A percentile compares a stretch with the other conserved stretches of the same genome.
Evolutionary conservation across 2,797 vertebrate genomes (phyloP).

Genomic region (Anguilla marmorata): DNA sequence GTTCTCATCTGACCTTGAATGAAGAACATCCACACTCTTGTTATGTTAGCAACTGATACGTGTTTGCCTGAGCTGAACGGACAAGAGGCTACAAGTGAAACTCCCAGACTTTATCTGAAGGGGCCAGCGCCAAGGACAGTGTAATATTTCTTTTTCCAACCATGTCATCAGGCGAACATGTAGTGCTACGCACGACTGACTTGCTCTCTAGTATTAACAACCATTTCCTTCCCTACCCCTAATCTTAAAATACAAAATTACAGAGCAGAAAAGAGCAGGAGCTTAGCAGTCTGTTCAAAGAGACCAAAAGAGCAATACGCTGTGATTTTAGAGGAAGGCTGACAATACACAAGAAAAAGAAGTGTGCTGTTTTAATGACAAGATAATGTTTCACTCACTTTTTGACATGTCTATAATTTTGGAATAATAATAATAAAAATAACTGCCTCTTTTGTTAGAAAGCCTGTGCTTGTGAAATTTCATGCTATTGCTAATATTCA

Average conservation of each 20-base stretch:
- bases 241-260: constrained; percentile 10
- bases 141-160: background rate
- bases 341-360: background rate
- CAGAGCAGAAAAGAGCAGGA: background rate
- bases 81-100: background rate
- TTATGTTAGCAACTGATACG: background rate
- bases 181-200: background rate
- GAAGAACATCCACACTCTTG: background rate
- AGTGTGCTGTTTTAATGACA: background rate
- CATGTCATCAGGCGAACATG: background rate
- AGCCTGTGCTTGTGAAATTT: background rate
- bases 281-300: constrained; percentile 18
- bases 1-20: background rate
- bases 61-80: background rate
- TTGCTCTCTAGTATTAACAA: background rate
- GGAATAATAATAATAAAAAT: background rate
- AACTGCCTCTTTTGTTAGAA: background rate
- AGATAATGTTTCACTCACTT: background rate
- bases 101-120: background rate
- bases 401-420: background rate
- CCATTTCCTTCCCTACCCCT: constrained; percentile 4
- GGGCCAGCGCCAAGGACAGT: background rate
- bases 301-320: background rate
- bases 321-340: background rate
- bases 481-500: background rate